These are phyloP conservation scores for Vanacampus margaritifer DNA, from an alignment of 2,113 vertebrate species.

Conservation along the genomic window DNA sequence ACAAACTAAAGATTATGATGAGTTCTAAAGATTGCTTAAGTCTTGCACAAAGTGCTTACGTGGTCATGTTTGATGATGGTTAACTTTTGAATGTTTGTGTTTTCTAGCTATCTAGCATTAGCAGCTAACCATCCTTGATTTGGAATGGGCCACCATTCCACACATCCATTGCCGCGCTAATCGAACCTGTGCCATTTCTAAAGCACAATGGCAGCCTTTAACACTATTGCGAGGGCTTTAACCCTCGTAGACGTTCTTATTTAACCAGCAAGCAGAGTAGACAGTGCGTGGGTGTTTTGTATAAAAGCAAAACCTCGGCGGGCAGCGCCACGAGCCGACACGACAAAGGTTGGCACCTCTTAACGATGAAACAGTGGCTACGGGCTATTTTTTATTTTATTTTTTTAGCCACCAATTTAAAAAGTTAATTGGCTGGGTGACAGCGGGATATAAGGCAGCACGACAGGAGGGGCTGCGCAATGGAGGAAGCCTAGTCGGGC, in stretches of 20 bases:
- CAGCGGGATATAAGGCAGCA: background rate
- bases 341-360: background rate
- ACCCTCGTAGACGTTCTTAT: background rate
- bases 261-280: background rate
- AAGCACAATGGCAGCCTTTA: background rate
- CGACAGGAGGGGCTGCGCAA: background rate
- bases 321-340: background rate
- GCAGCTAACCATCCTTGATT: background rate
- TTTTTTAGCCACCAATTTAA: background rate
- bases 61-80: too few relatives aligned
- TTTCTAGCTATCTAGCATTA: background rate
- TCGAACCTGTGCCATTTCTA: background rate
- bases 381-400: background rate
- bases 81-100: too few relatives aligned
- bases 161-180: background rate
- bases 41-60: too few relatives aligned
- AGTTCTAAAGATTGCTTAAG: too few relatives aligned
- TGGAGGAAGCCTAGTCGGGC: background rate
- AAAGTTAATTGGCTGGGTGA: constrained; percentile 1
- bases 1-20: too few relatives aligned
- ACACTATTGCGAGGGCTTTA: background rate
- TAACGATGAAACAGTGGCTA: constrained; percentile 3
- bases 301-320: constrained; percentile 1
- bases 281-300: background rate
- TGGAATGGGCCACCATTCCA: background rate